Evolutionary conservation across 2,888 invertebrate species (phyloP).

Genomic region (Pachliopta kotzebuea): DNA sequence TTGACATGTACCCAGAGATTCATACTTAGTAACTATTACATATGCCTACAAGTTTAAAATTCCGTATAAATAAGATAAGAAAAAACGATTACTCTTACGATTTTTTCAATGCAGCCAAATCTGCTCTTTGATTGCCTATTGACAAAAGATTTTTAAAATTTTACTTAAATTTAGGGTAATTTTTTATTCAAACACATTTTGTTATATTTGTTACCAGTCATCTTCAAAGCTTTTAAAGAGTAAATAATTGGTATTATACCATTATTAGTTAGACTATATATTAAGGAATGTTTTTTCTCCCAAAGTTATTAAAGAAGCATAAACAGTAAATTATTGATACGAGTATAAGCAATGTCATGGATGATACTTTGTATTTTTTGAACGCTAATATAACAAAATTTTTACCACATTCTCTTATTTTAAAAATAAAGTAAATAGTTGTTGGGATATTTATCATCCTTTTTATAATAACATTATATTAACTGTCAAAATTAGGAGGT

Average conservation of each 20-base stretch:
- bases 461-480: slow-evolving; percentile 7
- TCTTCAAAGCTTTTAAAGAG: too few relatives aligned
- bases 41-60: too few relatives aligned
- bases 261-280: too few relatives aligned
- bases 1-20: not conserved
- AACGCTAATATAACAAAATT: not conserved
- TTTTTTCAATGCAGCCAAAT: not conserved
- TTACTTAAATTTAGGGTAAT: not conserved
- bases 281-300: too few relatives aligned
- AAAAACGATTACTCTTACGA: not conserved
- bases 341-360: too few relatives aligned
- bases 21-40: not conserved
- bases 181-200: not conserved
- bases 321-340: too few relatives aligned
- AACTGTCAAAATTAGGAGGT: slow-evolving; percentile 14
- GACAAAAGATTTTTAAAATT: not conserved
- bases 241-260: too few relatives aligned
- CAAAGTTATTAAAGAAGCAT: too few relatives aligned
- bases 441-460: not conserved
- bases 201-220: too few relatives aligned
- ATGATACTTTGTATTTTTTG: not conserved
- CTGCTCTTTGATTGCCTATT: not conserved
- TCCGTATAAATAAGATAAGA: too few relatives aligned
- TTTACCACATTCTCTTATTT: not conserved
- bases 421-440: not conserved